Base-by-base conservation (phyloP, 1,140 invertebrate genomes). In the roundworm (Caenorhabditis elegans) region DNA sequence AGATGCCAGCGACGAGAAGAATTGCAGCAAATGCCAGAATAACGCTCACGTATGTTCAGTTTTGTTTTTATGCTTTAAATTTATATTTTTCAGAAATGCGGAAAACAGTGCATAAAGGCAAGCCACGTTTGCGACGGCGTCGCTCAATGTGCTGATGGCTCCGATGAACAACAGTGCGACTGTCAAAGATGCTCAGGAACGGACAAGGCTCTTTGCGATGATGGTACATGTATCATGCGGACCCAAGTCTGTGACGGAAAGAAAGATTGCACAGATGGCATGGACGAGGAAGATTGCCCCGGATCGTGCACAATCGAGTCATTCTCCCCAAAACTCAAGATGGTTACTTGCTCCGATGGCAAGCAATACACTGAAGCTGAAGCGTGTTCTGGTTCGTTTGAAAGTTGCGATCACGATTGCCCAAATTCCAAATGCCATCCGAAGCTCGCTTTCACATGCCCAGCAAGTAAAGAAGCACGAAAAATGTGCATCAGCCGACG, bases 131-230 rank as follows among this genome's bases (percentile, higher is more conserved):
- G 83, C 36, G 83, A 84, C 19, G 81, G 83, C 3, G 49, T 76
- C 22, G 70, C 70, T 3, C 47, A 84, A 15, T 84, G 83, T 48
- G 48, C 48, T 47, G 83, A 84, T 65, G 76, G 78, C 47, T 76
- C 53, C 6, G 83, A 84, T 75, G 83, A 84, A 34, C 19, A 34
- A 49, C 51, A 83, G 15, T 79, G 83, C 48, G 51, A 84, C 26
- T 79, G 81, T 76, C 39, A 78, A 36, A 26, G 46, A 2, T 83
- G 82, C 76, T 80, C 76, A 4, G 82, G 76, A n/a, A 36, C 49
- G 3, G 36, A 70, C 26, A 39, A 36, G 3, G 82, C 82, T 48
- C 46, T 83, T 5, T 83, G 82, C 43, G 77, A 53, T 22, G 60
- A 82, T 70, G 82, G 82, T 19, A 80, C 78, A 11, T 83, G 82